Base-by-base conservation (phyloP, 2,797 vertebrate species). In the Thaleichthys pacificus region DNA sequence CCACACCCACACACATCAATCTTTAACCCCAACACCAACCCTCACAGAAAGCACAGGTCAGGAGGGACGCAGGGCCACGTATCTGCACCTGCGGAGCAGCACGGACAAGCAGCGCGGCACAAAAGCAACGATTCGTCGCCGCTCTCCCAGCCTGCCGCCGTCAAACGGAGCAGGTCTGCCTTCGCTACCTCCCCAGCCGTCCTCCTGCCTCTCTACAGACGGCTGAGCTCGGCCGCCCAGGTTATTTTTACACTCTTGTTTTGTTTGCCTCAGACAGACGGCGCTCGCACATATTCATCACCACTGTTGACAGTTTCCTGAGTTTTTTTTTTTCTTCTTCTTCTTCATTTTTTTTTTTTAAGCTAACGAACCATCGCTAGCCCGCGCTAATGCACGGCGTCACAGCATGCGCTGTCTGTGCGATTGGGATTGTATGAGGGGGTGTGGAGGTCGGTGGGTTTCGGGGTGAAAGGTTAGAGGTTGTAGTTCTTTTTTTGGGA, bases 251-350 rank as follows among this genome's bases (percentile, higher is more conserved):
- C 72, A 78, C 77, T 73, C 79, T 71, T 66, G 79, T 84, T 84
- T 85, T 70, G 89, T 87, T 83, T 80, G 75, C 83, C 83, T 84
- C 87, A 89, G 89, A 89, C 86, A 69, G 88, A 83, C 42, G 85
- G 86, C 42, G 78, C 81, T 80, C 83, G 82, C 84, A 84, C 80
- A 80, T 87, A n/a, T 84, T 86, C 79, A 90, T 73, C 85, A 66
- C 82, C 75, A 82, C 84, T 81, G 84, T 75, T 35, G 82, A 81
- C 78, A 82, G 83, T 81, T 89, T 90, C 89, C 89, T 91, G 86
- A 81, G 64, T 67, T 77, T 85, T 84, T 89, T 89, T 32, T 32
- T 3, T 32, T 32, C 30, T 32, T 32, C 30, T 24, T 24, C 22
- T 1, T 24, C 1, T 24, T 26, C 1, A 26, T 26, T 26, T 3